Percentiles rank a stretch among this genome's conserved stretches.
Conservation (phyloP, 2,797 vertebrate genomes). For the Enteromius unitaeniatus region DNA sequence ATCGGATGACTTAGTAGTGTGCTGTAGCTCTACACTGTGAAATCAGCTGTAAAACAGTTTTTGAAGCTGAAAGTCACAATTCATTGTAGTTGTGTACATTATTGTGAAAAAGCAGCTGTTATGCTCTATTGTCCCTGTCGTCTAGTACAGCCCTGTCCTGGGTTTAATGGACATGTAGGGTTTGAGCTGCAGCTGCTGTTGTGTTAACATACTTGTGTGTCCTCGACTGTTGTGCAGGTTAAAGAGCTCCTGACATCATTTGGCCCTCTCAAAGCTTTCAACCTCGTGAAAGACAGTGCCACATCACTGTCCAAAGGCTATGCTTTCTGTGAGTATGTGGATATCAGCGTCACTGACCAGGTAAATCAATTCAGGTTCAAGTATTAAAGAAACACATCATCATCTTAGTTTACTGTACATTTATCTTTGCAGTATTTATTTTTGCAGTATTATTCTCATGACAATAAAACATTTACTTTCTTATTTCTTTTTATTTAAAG, state of each 20-base stretch:
- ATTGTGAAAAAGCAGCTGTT: constrained; percentile 1
- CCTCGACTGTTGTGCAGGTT: constrained; percentile 71
- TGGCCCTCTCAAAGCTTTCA: constrained; percentile 83
- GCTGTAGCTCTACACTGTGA: neutral
- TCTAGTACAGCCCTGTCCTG: constrained; percentile 38
- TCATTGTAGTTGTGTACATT: neutral
- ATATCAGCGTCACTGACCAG: constrained; percentile 80
- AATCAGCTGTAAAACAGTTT: neutral
- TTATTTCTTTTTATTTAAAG: no score
- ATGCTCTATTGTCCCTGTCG: constrained; percentile 44
- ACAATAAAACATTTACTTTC: no score
- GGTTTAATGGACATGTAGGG: neutral
- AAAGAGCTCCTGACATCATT: constrained; percentile 84
- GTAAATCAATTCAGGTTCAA: constrained; percentile 55
- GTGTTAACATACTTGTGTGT: constrained; percentile 37
- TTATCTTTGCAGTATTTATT: no score
- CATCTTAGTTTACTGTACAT: neutral
- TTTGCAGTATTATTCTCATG: neutral
- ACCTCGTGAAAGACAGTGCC: constrained; percentile 84
- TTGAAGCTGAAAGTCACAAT: neutral
- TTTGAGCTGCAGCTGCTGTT: constrained; percentile 17
- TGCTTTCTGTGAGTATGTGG: constrained; percentile 83
- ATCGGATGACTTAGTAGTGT: neutral
- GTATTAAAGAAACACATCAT: neutral
- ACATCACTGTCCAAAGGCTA: constrained; percentile 84